Percentiles rank a stretch among this genome's conserved stretches.
phyloP scores from a whole-genome alignment of 2,888 invertebrate species.

The Saturnia japonica region DNA sequence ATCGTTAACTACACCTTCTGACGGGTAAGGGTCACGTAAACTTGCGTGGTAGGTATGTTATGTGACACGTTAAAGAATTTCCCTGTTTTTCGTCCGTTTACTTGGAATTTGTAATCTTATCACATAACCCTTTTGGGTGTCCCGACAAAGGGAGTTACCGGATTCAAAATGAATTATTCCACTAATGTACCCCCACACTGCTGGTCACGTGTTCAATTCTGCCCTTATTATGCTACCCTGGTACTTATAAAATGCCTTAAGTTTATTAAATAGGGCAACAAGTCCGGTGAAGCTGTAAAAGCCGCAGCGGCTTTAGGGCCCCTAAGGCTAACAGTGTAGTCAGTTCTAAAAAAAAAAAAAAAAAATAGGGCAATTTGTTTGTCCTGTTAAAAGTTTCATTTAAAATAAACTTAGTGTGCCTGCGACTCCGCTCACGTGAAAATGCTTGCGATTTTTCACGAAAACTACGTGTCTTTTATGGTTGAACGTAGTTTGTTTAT shows the following conservation, averaged over 20 bases:
- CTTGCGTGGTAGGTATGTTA: neutral
- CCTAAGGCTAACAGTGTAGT: too few species aligned
- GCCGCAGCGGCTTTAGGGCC: too few species aligned
- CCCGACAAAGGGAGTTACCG: conserved; percentile 49
- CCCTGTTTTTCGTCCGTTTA: neutral
- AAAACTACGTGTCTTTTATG: too few species aligned
- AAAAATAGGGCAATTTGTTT: neutral
- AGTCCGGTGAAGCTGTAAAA: too few species aligned
- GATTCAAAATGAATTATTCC: conserved; percentile 62
- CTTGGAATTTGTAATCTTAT: conserved; percentile 4
- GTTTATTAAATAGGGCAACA: neutral
- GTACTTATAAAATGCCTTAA: neutral
- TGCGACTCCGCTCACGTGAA: neutral
- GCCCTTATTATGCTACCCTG: conserved; percentile 12
- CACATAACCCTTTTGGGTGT: conserved; percentile 8
- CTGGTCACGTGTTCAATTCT: conserved; percentile 8
- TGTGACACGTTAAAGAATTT: conserved; percentile 9
- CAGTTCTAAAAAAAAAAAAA: too few species aligned
- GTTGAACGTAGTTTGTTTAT: too few species aligned
- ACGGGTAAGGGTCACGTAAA: conserved; percentile 8
- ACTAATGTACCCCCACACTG: conserved; percentile 43
- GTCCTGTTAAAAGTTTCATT: neutral
- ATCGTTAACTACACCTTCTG: neutral
- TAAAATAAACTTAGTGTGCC: neutral
- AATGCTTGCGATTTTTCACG: too few species aligned